Base-by-base conservation (phyloP, 2,888 invertebrate genomes). In the Drosophila kambysellisi region DNA sequence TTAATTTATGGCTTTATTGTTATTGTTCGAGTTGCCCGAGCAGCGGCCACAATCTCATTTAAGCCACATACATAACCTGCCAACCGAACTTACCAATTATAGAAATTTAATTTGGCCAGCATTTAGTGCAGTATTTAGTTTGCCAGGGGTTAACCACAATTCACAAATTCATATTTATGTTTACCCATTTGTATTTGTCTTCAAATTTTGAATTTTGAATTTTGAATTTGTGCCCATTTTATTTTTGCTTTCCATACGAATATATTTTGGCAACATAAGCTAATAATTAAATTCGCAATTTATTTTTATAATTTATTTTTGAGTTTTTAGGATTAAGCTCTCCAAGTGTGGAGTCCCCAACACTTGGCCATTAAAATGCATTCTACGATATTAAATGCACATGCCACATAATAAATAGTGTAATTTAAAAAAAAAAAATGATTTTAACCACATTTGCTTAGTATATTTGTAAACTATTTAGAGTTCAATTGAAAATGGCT, bases 21-120 rank as follows among this genome's bases (percentile, higher is more conserved):
- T 67, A 52, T 50, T 50, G 46, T 41, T 56, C 33, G 35, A 33
- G 43, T 50, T 62, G 35, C 53, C 37, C 41, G 5, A 17, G 51
- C 70, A 54, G 35, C 56, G 56, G 35, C 63, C 51, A 17, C 39
- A 72, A 58, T 65, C 60, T 37, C 57, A 61, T 76, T 72, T 72
- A 20, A 59, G 63, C 57, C 70, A 66, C 48, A 52, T 8, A 63
- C 50, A 32, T 46, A 20, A 54, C 17, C 50, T 43, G 53, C 39
- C 41, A 41, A 33, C 25, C 50, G 29, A 48, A 51, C 41, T 12
- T 41, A 20, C 37, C 67, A 73, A 64, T 76, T 73, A 76, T 65
- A 29, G 58, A 61, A 65, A 76, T 68, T 68, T 51, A 51, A 68
- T 76, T 73, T 68, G 50, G 52, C 35, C 57, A 53, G 17, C 59